A percentile compares a stretch with the other conserved stretches of the same genome.
Evolutionary conservation across 2,797 vertebrate genomes (phyloP).

Genomic region (Onychomys arenicola): DNA sequence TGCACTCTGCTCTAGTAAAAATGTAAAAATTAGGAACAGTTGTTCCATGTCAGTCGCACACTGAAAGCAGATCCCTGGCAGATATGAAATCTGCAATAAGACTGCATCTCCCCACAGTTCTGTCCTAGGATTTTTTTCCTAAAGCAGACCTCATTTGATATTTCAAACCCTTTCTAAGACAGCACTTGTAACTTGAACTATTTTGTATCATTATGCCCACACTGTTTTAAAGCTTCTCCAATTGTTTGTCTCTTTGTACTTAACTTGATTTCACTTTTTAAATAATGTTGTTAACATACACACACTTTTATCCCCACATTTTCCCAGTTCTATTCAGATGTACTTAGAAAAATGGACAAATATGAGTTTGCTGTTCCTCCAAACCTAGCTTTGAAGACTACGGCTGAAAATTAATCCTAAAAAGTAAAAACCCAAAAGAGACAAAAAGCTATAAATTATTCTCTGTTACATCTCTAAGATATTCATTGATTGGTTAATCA

Average conservation of each 20-base stretch:
- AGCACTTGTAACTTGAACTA: conserved; percentile 76
- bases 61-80: conserved; percentile 72
- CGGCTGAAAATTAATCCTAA: background rate
- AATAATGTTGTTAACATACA: background rate
- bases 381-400: background rate
- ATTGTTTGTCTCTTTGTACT: conserved; percentile 51
- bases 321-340: background rate
- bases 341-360: background rate
- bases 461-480: background rate
- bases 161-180: conserved; percentile 73
- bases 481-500: background rate
- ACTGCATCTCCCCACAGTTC: conserved; percentile 55
- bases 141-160: conserved; percentile 73
- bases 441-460: background rate
- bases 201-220: conserved; percentile 72
- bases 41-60: conserved; percentile 67
- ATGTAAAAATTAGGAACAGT: conserved; percentile 77
- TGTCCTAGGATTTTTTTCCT: conserved; percentile 40
- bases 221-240: conserved; percentile 55
- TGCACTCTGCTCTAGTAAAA: conserved; percentile 65
- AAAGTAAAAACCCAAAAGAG: background rate
- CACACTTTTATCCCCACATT: background rate
- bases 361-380: background rate
- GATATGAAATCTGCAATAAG: conserved; percentile 73
- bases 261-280: conserved; percentile 64